These are phyloP conservation scores for Strix uralensis DNA, from an alignment of 2,113 vertebrate species.

Conservation along the genomic window DNA sequence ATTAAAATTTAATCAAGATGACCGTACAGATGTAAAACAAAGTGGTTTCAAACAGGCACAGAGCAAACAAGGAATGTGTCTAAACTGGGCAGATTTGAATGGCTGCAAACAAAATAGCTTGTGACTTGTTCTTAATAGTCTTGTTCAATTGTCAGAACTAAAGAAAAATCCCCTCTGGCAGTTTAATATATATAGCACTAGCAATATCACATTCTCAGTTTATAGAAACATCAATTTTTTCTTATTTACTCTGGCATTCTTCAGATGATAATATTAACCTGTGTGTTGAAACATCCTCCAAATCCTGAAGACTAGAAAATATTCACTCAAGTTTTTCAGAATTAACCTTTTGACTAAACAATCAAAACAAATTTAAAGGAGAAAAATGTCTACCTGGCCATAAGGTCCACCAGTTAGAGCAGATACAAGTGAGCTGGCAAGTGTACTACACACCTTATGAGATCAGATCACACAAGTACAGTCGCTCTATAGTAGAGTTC, in stretches of 20 bases:
- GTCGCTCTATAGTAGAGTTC: background rate
- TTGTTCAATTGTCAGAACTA: background rate
- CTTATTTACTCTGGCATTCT: background rate
- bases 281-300: background rate
- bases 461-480: background rate
- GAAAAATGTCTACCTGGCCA: background rate
- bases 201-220: background rate
- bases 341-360: background rate
- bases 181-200: background rate
- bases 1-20: constrained; percentile 59
- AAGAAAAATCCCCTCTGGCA: background rate
- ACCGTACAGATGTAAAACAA: constrained; percentile 31
- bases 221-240: background rate
- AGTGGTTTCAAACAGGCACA: constrained; percentile 6
- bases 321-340: background rate
- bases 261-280: background rate
- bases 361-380: background rate
- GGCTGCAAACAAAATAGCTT: constrained; percentile 22
- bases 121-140: background rate
- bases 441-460: background rate
- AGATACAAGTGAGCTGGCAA: background rate
- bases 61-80: constrained; percentile 16
- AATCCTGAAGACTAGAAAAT: background rate
- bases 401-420: background rate
- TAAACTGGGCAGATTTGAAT: background rate